These are phyloP conservation scores for Stegophylla sp. DNA, from an alignment of 2,888 invertebrate species.

Conservation along the genomic window DNA sequence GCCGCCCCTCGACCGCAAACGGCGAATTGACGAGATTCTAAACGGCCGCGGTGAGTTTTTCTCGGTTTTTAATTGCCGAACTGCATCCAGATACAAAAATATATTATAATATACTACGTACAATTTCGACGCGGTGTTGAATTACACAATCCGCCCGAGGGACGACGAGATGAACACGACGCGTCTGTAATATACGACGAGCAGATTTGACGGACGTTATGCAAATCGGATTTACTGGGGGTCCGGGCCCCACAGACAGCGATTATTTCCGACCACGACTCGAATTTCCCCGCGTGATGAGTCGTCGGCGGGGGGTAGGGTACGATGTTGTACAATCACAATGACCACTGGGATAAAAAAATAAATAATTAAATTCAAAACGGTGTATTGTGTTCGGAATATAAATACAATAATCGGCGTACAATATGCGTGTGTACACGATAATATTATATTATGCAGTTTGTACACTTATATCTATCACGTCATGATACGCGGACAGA, in stretches of 20 bases:
- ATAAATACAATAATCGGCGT: no score
- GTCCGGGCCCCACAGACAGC: background rate
- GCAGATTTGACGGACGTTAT: background rate
- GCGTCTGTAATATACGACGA: background rate
- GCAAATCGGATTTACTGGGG: no score
- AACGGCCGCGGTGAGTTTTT: constrained; percentile 24
- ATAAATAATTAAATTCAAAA: no score
- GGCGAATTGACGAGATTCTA: constrained; percentile 45
- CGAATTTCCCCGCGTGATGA: background rate
- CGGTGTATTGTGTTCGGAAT: no score
- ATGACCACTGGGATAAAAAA: no score
- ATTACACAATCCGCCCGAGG: constrained; percentile 42
- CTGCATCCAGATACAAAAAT: background rate
- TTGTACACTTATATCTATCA: no score
- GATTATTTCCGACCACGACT: background rate
- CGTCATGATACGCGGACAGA: background rate
- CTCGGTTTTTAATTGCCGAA: constrained; percentile 44
- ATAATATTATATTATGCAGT: no score
- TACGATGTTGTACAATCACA: no score
- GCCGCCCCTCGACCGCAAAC: constrained; percentile 26
- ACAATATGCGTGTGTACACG: background rate
- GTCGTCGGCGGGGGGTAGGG: background rate
- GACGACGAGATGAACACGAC: background rate
- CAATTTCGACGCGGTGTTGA: constrained; percentile 16
- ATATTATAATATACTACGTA: background rate